Conservation (phyloP, 1,140 invertebrate genomes). For the Lasioglossum baleicum region DNA sequence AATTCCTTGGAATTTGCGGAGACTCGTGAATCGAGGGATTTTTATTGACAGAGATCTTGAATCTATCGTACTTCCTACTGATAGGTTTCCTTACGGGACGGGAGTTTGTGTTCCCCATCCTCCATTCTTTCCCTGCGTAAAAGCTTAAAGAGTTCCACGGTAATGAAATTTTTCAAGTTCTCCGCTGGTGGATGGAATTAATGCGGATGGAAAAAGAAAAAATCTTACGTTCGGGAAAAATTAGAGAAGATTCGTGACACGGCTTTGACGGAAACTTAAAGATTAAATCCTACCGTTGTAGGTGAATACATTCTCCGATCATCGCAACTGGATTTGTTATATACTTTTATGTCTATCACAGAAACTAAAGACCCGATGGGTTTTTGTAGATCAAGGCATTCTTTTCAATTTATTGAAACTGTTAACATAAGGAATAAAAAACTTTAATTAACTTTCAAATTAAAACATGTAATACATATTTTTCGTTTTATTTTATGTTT, state of each 20-base stretch:
- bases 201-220: not conserved
- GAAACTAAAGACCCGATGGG: too few relatives aligned
- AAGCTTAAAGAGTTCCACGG: not conserved
- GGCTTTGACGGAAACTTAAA: not conserved
- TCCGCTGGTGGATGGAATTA: not conserved
- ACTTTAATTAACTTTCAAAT: too few relatives aligned
- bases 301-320: too few relatives aligned
- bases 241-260: not conserved
- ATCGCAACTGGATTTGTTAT: too few relatives aligned
- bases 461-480: too few relatives aligned
- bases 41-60: constrained; percentile 24
- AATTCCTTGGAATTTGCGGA: not conserved
- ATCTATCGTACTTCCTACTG: not conserved
- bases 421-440: too few relatives aligned
- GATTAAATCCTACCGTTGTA: not conserved
- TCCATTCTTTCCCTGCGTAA: not conserved
- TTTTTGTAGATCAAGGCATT: too few relatives aligned
- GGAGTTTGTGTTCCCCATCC: not conserved
- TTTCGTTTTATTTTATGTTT: too few relatives aligned
- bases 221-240: not conserved
- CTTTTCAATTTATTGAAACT: too few relatives aligned
- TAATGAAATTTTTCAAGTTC: not conserved
- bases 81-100: constrained; percentile 1
- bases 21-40: not conserved
- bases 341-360: too few relatives aligned